Evolutionary conservation across 1,140 invertebrate genomes (phyloP), one percentile per base, ranked within the genome.

Genomic region (Ceratitis capitata): DNA sequence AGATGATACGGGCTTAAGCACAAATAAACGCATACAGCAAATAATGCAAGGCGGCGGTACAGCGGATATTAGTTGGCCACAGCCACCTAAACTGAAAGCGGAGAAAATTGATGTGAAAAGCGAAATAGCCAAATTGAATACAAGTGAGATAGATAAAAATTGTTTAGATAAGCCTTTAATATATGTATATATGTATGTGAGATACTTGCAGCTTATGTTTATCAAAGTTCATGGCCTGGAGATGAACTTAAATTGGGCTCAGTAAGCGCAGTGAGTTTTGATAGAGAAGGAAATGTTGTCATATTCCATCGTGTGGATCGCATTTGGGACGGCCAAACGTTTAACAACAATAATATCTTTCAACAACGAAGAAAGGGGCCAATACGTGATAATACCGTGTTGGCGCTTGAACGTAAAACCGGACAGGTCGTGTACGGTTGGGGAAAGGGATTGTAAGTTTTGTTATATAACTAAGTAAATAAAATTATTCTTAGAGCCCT

Each of bases 231-330:
- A 26, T 96, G 95, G 95, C 93, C 94, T 42, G 88, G 92, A 32
- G 87, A 91, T 19, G 87, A 92, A 26, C 88, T 94, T 0, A 92
- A 92, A 82, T 89, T 96, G 84, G 97, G 97, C 6, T 96, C 98
- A 91, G 94, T 98, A 29, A 95, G 96, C 9, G 97, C 96, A 49
- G 94, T 98, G 0, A 94, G 95, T 26, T 92, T 97, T 23, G 96
- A 97, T 91, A 93, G 92, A 3, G 87, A 93, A 83, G 96, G 96
- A 16, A 95, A 96, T 87, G 92, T 98, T 26, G 94, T 96, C 45
- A 93, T 98, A 26, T 98, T 99, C 89, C 97, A 98, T 92, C 94
- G 98, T 88, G 96, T 94, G 5, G 91, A 94, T 84, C 93, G 95
- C 87, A 89, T 94, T 3, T 99, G 98, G 98, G 93, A 93, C 87